phyloP scores from a whole-genome alignment of 2,888 invertebrate genomes.

The Chloromyia formosa region DNA sequence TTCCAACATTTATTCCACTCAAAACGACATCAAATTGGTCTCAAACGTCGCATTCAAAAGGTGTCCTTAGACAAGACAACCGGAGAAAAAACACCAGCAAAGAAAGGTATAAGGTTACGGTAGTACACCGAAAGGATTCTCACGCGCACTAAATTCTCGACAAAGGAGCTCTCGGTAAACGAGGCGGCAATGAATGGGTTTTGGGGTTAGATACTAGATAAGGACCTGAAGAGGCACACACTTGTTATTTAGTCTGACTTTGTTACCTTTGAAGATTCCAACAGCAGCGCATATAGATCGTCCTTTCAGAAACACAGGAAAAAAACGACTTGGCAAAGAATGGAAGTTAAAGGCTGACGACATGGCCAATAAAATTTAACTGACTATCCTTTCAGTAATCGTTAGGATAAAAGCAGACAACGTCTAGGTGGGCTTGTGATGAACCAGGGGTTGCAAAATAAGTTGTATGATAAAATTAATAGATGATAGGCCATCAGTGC shows the following conservation, averaged over 20 bases:
- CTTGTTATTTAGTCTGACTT: not conserved
- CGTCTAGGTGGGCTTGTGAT: not conserved
- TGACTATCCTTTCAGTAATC: constrained; percentile 48
- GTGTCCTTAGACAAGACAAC: constrained; percentile 45
- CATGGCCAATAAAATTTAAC: constrained; percentile 48
- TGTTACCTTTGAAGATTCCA: not conserved
- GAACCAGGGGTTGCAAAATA: constrained; percentile 37
- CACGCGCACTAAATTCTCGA: constrained; percentile 20
- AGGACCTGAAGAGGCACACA: not conserved
- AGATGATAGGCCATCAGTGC: constrained; percentile 42
- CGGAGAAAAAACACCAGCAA: constrained; percentile 20
- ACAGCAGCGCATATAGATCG: too few species aligned
- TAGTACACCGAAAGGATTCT: constrained; percentile 31
- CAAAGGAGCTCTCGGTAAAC: not conserved
- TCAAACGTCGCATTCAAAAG: constrained; percentile 48
- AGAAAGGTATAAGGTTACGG: not conserved
- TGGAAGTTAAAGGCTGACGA: constrained; percentile 42
- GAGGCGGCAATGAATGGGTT: not conserved
- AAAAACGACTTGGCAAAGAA: not conserved
- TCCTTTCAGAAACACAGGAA: constrained; percentile 4
- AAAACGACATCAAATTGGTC: constrained; percentile 48
- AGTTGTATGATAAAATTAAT: constrained; percentile 49
- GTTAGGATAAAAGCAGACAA: not conserved
- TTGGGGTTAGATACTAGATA: constrained; percentile 4
- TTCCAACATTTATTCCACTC: constrained; percentile 42